Evolutionary conservation across 2,888 invertebrate genomes (phyloP).

Genomic region (Colletes collaris): DNA sequence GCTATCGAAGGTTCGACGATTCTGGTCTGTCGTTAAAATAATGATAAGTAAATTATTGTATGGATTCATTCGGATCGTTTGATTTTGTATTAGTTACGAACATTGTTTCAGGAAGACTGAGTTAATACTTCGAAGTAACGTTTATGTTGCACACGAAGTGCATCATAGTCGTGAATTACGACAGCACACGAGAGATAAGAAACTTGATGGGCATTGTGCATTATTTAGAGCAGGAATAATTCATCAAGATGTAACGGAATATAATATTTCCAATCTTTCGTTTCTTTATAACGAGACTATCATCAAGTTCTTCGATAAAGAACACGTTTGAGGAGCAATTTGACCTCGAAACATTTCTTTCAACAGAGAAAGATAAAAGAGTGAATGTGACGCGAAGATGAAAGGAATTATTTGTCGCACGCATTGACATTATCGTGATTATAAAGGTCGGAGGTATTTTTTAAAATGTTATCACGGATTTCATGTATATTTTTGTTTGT

Average conservation of each 20-base stretch:
- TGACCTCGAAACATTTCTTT: constrained; percentile 41
- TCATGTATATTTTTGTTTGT: neutral
- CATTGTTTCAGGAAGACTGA: neutral
- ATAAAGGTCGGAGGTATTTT: constrained; percentile 41
- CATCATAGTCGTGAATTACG: neutral
- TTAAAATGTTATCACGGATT: constrained; percentile 17
- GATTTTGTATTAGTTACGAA: neutral
- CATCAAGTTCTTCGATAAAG: constrained; percentile 5
- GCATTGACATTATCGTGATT: constrained; percentile 43
- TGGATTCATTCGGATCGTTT: neutral
- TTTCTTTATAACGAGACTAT: neutral
- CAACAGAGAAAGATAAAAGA: constrained; percentile 17
- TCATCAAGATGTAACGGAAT: neutral
- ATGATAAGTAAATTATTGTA: neutral
- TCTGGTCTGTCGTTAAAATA: accelerated
- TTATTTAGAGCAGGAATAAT: neutral
- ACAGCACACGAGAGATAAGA: neutral
- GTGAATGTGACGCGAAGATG: neutral
- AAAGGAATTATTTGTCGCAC: constrained; percentile 24
- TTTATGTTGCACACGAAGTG: neutral
- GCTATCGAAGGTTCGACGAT: constrained; percentile 80
- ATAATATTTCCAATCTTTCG: neutral
- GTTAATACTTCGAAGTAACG: neutral
- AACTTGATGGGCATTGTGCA: neutral
- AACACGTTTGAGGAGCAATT: neutral